These are phyloP conservation scores for Drosophila pseudotakahashii DNA, from an alignment of 2,888 invertebrate species.

Conservation along the genomic window DNA sequence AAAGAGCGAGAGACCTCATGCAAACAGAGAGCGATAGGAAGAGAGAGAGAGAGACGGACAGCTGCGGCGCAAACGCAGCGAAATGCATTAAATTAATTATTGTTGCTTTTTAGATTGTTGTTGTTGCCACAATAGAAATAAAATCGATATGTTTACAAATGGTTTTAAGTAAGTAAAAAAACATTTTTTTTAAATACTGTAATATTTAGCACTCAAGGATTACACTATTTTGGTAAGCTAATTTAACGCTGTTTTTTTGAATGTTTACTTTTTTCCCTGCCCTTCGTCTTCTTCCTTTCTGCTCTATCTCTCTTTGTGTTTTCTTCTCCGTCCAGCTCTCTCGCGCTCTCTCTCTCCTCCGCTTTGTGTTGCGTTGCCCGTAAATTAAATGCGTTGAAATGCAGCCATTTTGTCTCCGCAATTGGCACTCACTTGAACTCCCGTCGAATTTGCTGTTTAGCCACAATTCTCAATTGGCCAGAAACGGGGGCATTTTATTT, in stretches of 20 bases:
- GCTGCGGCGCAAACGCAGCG: constrained; percentile 61
- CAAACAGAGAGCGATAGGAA: constrained; percentile 22
- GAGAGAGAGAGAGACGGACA: constrained; percentile 4
- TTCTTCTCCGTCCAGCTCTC: constrained; percentile 41
- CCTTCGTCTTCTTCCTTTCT: neutral
- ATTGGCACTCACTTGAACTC: constrained; percentile 43
- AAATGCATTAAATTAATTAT: constrained; percentile 59
- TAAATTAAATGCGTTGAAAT: constrained; percentile 73
- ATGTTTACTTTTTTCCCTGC: constrained; percentile 31
- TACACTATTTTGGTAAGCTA: constrained; percentile 32
- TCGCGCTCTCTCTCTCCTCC: neutral
- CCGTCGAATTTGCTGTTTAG: constrained; percentile 26
- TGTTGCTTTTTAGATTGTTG: constrained; percentile 54
- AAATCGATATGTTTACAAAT: neutral
- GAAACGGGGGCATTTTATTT: constrained; percentile 12
- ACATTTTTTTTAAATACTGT: neutral
- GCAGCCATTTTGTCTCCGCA: constrained; percentile 66
- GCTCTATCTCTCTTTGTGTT: constrained; percentile 59
- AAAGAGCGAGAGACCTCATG: constrained; percentile 26
- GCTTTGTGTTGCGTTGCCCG: constrained; percentile 39
- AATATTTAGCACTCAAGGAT: neutral
- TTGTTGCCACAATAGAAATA: constrained; percentile 27
- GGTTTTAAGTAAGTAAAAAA: neutral
- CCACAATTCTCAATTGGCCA: constrained; percentile 29
- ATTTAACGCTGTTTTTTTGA: constrained; percentile 48